Evolutionary conservation across 1,140 invertebrate genomes (phyloP).

Genomic region (Portunus trituberculatus): DNA sequence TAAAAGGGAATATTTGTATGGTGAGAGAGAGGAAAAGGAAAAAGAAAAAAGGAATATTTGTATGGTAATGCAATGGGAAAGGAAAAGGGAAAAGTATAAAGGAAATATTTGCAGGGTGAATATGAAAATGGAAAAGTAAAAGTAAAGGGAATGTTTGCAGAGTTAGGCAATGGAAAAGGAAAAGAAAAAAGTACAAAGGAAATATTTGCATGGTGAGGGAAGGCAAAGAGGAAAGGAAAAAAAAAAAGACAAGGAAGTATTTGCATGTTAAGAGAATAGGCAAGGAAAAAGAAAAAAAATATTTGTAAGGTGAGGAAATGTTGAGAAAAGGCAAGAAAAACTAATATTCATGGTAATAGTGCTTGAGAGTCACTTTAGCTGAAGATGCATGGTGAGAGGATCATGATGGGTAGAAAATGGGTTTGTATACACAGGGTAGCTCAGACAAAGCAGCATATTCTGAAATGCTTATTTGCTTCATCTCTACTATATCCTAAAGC

Average conservation of each 20-base stretch:
- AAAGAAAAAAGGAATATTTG: not conserved
- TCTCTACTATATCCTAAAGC: too few relatives aligned
- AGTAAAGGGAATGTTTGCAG: not conserved
- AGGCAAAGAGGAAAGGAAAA: not conserved
- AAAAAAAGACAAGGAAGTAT: not conserved
- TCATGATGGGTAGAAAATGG: too few relatives aligned
- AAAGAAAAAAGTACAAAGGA: not conserved
- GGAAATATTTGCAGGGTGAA: not conserved
- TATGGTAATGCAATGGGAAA: not conserved
- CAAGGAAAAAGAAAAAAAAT: not conserved
- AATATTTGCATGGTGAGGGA: not conserved
- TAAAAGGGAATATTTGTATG: not conserved
- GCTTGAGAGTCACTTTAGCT: too few relatives aligned
- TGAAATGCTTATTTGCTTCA: too few relatives aligned
- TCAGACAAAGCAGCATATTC: too few relatives aligned
- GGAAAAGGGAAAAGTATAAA: not conserved
- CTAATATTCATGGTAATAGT: not conserved
- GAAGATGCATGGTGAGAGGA: too few relatives aligned
- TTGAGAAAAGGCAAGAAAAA: not conserved
- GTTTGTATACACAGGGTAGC: too few relatives aligned
- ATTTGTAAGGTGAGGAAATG: not conserved
- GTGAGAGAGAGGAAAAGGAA: not conserved
- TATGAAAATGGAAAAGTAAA: not conserved
- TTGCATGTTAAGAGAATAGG: not conserved
- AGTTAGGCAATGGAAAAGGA: not conserved